Base-by-base conservation (phyloP, 2,797 vertebrate genomes). In the Spinus pinus region DNA sequence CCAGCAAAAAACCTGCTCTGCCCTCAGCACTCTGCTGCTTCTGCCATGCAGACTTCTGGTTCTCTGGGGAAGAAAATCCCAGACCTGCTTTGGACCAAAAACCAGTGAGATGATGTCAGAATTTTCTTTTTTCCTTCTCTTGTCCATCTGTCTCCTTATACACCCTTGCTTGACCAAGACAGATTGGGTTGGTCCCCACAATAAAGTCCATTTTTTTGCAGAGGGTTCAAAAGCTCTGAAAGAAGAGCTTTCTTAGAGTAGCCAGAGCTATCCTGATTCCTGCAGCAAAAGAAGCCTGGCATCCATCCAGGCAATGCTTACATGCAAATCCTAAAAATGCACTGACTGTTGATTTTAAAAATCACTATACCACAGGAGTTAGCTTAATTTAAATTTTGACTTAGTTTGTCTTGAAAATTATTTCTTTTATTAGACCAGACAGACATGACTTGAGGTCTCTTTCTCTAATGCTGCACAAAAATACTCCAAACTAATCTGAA, bases 391-490 rank as follows among this genome's bases (percentile, higher is more conserved):
- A 91, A 94, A 39, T 75, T 22, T 53, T 61, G 13, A 65, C 82
- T 92, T 67, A 90, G 54, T 79, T 83, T 86, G 54, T 71, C 62
- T 87, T 70, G 19, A 91, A 97, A 94, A 87, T 39, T 2, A 87
- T 86, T 88, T 96, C 58, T 94, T 51, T 93, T 17, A n/a, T 93
- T 81, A 87, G 83, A 94, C 49, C n/a, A 94, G 65, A 81, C 57
- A 89, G 46, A 80, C 58, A 54, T 33, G 62, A 70, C 30, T 77
- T 44, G 51, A 64, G 42, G 62, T 87, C 23, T 20, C 60, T 97
- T 83, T 73, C 85, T 94, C 30, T 81, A 91, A 93, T 93, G 57
- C 47, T 81, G 72, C 31, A 62, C 47, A 70, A 8, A 74, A 94
- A 56, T 61, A 88, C 66, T 72, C 17, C 37, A 85, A 86, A 65